phyloP scores from a whole-genome alignment of 2,797 vertebrate genomes.

The Avahi laniger region DNA sequence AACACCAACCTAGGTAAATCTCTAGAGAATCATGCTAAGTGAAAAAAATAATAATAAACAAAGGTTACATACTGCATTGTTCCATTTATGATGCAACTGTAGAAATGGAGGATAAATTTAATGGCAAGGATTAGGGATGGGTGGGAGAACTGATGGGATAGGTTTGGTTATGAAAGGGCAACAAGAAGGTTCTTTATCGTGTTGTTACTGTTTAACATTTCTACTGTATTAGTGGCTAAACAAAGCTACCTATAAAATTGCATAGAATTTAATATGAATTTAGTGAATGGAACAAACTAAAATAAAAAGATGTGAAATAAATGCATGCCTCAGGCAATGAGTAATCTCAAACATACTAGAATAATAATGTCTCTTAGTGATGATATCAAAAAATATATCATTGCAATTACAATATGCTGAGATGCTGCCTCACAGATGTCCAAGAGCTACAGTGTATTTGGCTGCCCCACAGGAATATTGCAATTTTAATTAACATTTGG shows the following conservation, averaged over 20 bases:
- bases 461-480: not conserved
- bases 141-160: not conserved
- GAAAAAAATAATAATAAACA: not conserved
- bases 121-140: not conserved
- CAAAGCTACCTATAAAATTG: not conserved
- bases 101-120: not conserved
- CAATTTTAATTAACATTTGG: constrained; percentile 55
- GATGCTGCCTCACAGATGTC: not conserved
- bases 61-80: not conserved
- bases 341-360: not conserved
- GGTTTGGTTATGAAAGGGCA: not conserved
- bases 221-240: not conserved
- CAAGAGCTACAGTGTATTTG: not conserved
- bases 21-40: not conserved
- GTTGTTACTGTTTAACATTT: not conserved
- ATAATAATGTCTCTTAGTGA: not conserved
- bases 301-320: not conserved
- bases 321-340: not conserved
- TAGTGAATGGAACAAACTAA: not conserved
- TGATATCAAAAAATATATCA: not conserved
- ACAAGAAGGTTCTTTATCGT: not conserved
- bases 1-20: not conserved
- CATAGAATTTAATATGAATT: not conserved
- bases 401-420: not conserved
- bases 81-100: not conserved